Conservation (phyloP, 2,113 vertebrate species). For the Isichthys henryi region DNA sequence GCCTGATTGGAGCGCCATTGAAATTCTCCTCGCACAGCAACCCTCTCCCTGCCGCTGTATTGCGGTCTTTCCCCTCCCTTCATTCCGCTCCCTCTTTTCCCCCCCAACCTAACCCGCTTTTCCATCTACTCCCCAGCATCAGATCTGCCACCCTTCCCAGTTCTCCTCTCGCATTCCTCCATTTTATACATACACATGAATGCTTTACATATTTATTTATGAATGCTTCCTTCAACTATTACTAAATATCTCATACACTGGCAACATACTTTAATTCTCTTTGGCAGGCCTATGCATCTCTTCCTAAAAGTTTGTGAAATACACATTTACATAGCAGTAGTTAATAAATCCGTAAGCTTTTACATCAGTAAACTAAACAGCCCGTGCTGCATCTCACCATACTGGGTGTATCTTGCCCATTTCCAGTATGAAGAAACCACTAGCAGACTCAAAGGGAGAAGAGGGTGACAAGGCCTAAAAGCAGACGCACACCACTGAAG, state of each 20-base stretch:
- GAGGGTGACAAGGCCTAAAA: background rate
- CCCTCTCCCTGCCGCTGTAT: slow-evolving; percentile 38
- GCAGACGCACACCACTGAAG: background rate
- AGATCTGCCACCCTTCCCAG: slow-evolving; percentile 30
- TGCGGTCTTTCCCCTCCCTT: slow-evolving; percentile 46
- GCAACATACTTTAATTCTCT: too few species aligned
- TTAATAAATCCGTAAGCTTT: background rate
- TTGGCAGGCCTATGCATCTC: background rate
- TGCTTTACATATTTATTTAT: background rate
- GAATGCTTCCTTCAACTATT: background rate
- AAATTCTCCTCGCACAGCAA: slow-evolving; percentile 60
- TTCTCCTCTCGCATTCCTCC: slow-evolving; percentile 35
- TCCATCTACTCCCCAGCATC: background rate
- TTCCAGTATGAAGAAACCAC: background rate
- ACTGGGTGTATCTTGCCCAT: background rate
- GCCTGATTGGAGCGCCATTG: slow-evolving; percentile 52
- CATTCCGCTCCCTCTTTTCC: background rate
- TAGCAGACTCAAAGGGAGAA: background rate
- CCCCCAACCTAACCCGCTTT: background rate
- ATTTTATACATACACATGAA: background rate
- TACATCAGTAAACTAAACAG: background rate
- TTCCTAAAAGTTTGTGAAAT: background rate
- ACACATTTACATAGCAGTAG: background rate
- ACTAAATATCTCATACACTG: background rate
- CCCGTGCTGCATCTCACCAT: background rate